Conservation (phyloP, 2,797 vertebrate species). For the Diplodus sargus region DNA sequence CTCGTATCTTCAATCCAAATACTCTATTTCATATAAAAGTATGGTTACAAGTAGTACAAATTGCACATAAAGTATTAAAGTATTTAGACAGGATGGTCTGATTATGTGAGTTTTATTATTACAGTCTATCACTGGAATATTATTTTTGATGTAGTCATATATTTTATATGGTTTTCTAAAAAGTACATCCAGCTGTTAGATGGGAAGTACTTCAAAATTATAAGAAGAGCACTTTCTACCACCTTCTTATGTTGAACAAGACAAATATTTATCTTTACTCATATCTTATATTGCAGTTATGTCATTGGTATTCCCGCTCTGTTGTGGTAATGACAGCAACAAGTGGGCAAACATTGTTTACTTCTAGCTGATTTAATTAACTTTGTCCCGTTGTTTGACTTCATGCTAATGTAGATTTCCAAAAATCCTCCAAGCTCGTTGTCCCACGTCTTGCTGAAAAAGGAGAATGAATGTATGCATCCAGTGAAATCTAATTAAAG, state of each 20-base stretch:
- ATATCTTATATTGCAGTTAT: conserved; percentile 15
- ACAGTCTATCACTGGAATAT: neutral
- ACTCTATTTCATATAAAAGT: neutral
- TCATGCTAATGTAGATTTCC: conserved; percentile 31
- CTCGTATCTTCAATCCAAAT: neutral
- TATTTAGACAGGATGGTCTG: neutral
- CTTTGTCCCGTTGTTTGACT: conserved; percentile 49
- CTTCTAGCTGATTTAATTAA: conserved; percentile 67
- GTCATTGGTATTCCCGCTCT: conserved; percentile 17
- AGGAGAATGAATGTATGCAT: neutral
- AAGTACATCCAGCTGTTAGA: neutral
- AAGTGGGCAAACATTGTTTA: conserved; percentile 60
- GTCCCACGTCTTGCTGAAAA: neutral
- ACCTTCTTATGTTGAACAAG: conserved; percentile 5
- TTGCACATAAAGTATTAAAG: neutral
- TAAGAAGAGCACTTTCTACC: neutral
- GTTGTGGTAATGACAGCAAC: conserved; percentile 45
- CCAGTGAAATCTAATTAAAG: conserved; percentile 24
- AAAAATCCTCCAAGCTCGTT: conserved; percentile 22
- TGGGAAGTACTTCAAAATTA: neutral
- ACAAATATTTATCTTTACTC: conserved; percentile 14
- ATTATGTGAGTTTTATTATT: neutral
- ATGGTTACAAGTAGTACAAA: no score
- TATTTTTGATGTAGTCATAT: neutral
- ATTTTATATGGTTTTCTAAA: neutral